Evolutionary conservation across 2,888 invertebrate genomes (phyloP), one percentile per base, ranked within the genome.

Genomic region (Tachina lurida): DNA sequence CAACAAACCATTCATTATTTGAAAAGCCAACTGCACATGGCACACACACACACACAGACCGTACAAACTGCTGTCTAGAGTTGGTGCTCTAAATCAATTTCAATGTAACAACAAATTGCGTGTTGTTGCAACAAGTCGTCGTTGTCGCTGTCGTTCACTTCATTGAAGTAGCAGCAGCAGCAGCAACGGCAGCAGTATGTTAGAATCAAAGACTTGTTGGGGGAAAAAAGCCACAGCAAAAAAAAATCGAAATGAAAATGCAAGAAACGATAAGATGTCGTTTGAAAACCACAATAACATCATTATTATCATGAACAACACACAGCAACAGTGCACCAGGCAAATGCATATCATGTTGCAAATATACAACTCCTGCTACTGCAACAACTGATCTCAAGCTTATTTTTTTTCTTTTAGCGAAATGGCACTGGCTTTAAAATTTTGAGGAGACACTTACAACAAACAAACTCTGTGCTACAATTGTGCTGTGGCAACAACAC

Each of bases 71-170:
- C 31, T 47, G 45, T 19, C 47, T 75, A 22, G 68, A 62, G 62
- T 65, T 70, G 52, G 15, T 86, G 86, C 86, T 86, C 83, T 86
- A 86, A 86, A 86, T 86, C 83, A 86, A 86, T 80, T 80, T 76
- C 83, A 80, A 63, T 76, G 76, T 76, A 80, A 78, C 77, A 85
- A 86, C 86, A 86, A 86, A 86, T 86, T 86, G 86, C 86, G 86
- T 86, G 86, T 83, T 86, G 76, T 58, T 68, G 84, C 73, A 52
- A 49, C 74, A 75, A 63, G 43, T 17, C 22, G 60, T 41, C 74
- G 74, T 58, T 31, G 45, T 75, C 58, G 45, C 63, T 62, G 31
- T 31, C 58, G 45, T 75, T 63, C 63, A 54, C 22, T 63, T 70
- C 70, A 19, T 19, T 71, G 58, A 49, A 49, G 75, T 12, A 13